Evolutionary conservation across 2,888 invertebrate genomes (phyloP).

Genomic region (Sacculina carcini): DNA sequence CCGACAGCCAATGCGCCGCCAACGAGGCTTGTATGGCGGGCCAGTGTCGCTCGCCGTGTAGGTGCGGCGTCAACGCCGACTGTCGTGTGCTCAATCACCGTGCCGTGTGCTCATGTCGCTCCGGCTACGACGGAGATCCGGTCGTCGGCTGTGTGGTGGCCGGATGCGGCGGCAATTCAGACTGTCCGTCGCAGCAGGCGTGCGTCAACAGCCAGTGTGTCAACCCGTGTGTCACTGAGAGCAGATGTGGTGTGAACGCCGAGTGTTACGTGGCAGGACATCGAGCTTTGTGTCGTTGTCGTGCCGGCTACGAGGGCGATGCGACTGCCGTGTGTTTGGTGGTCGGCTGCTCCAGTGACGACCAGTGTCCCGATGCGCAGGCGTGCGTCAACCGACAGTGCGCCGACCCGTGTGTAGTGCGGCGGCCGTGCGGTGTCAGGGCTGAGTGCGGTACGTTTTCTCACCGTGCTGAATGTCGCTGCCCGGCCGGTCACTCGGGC

Average conservation of each 20-base stretch:
- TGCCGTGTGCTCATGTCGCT: conserved; percentile 57
- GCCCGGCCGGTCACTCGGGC: conserved; percentile 48
- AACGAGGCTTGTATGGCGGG: conserved; percentile 60
- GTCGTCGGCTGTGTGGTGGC: conserved; percentile 49
- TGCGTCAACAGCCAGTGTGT: conserved; percentile 51
- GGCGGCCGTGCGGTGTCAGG: conserved; percentile 26
- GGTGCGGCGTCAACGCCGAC: conserved; percentile 53
- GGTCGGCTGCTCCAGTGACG: conserved; percentile 58
- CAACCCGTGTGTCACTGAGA: conserved; percentile 53
- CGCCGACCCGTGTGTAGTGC: conserved; percentile 35
- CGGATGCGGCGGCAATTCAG: conserved; percentile 54
- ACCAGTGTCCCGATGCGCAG: conserved; percentile 48
- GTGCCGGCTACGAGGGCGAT: conserved; percentile 18
- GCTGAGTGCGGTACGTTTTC: conserved; percentile 18
- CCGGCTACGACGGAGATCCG: conserved; percentile 64
- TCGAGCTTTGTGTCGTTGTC: conserved; percentile 19
- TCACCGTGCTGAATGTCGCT: conserved; percentile 42
- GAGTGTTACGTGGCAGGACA: conserved; percentile 17
- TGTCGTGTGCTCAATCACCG: conserved; percentile 58
- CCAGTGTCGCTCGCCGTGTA: conserved; percentile 61
- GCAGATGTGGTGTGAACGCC: conserved; percentile 30
- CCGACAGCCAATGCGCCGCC: conserved; percentile 47
- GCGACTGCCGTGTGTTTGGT: conserved; percentile 18
- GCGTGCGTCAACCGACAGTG: conserved; percentile 39
- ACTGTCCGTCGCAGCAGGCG: conserved; percentile 54